A percentile compares a stretch with the other conserved stretches of the same genome.
phyloP scores from a whole-genome alignment of 2,888 invertebrate genomes.

The Bedellia somnulentella region DNA sequence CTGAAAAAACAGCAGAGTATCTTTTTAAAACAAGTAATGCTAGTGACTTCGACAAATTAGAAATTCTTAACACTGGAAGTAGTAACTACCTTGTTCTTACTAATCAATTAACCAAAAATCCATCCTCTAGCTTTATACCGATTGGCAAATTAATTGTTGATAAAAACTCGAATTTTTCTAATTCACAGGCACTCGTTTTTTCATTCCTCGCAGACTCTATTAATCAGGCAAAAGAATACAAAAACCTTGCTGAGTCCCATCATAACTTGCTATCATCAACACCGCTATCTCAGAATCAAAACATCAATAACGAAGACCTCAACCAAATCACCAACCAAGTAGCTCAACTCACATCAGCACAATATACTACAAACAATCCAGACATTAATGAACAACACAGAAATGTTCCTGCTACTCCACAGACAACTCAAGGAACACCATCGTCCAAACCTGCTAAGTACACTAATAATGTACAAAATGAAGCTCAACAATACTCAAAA shows the following conservation, averaged over 20 bases:
- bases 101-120: conserved; percentile 22
- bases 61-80: conserved; percentile 46
- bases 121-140: conserved; percentile 25
- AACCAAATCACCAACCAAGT: conserved; percentile 30
- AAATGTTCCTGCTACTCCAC: neutral
- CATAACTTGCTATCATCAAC: conserved; percentile 23
- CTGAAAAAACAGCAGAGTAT: conserved; percentile 40
- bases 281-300: conserved; percentile 23
- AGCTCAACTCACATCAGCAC: conserved; percentile 40
- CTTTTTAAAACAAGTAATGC: conserved; percentile 32
- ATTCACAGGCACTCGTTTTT: conserved; percentile 53
- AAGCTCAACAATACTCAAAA: conserved; percentile 13
- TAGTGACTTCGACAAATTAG: conserved; percentile 31
- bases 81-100: conserved; percentile 44
- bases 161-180: conserved; percentile 38
- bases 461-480: conserved; percentile 13
- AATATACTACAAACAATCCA: conserved; percentile 21
- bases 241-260: conserved; percentile 31
- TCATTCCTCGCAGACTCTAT: conserved; percentile 46
- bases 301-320: conserved; percentile 27
- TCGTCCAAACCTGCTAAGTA: conserved; percentile 13
- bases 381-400: conserved; percentile 14
- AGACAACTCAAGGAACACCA: conserved; percentile 1
- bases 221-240: conserved; percentile 43
- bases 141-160: conserved; percentile 34